Evolutionary conservation across 2,888 invertebrate genomes (phyloP).

Genomic region (Brachylomia viminalis): DNA sequence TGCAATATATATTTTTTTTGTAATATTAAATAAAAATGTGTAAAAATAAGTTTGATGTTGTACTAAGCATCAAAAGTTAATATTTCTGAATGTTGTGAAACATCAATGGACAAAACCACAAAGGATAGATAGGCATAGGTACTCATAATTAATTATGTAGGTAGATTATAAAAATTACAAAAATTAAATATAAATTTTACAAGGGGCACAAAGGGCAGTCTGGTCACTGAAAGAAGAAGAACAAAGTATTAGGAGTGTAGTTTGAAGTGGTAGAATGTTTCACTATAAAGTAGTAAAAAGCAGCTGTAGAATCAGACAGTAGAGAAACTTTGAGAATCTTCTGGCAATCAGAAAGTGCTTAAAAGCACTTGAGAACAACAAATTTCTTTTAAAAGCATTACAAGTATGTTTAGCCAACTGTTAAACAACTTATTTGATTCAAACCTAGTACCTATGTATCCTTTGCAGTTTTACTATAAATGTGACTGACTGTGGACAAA

Average conservation of each 20-base stretch:
- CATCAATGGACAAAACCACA: background rate
- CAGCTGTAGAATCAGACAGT: no score
- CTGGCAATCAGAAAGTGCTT: background rate
- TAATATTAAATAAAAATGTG: background rate
- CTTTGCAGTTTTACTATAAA: background rate
- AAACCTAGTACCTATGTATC: background rate
- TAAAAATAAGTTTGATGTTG: background rate
- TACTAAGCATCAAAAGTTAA: background rate
- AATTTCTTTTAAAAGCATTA: background rate
- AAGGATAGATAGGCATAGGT: background rate
- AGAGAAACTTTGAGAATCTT: background rate
- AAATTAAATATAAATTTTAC: background rate
- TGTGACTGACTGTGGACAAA: background rate
- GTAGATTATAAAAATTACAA: background rate
- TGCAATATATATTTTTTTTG: background rate
- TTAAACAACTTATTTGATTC: background rate
- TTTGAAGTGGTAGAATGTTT: no score
- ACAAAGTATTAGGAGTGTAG: no score
- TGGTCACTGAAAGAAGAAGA: background rate
- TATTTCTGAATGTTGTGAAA: constrained; percentile 26
- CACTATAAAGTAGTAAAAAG: no score
- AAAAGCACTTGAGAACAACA: background rate
- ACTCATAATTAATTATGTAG: background rate
- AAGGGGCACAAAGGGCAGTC: background rate
- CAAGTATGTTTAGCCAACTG: no score